Percentiles rank a stretch among this genome's conserved stretches.
These are phyloP conservation scores for Procavia capensis DNA, from an alignment of 2,113 vertebrate species.

Conservation along the genomic window DNA sequence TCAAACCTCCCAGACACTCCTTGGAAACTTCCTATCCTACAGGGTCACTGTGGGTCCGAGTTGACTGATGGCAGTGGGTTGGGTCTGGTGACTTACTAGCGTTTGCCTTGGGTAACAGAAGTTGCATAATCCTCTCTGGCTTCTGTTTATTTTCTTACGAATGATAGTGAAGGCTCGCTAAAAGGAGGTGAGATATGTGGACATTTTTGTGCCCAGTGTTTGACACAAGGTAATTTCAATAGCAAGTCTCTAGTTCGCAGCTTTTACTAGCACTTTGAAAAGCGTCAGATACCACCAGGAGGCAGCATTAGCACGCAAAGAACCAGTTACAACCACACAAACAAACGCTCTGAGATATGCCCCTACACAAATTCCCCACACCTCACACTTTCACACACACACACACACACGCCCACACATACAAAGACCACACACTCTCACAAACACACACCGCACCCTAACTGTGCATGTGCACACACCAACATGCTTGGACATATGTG, in stretches of 20 bases:
- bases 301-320: constrained; percentile 59
- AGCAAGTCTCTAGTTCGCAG: neutral
- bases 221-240: neutral
- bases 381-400: too few species aligned
- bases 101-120: neutral
- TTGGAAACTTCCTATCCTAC: too few species aligned
- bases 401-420: neutral
- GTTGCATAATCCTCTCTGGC: neutral
- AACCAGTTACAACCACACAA: neutral
- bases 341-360: neutral
- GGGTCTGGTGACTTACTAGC: neutral
- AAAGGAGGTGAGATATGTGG: neutral
- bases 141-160: neutral
- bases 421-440: neutral
- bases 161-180: neutral
- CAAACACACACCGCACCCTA: neutral
- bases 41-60: too few species aligned
- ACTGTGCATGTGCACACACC: neutral
- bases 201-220: neutral
- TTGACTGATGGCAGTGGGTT: too few species aligned
- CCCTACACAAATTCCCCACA: neutral
- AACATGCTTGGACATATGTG: too few species aligned
- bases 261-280: neutral
- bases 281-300: constrained; percentile 41
- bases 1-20: too few species aligned